Percentiles rank a stretch among this genome's conserved stretches.
Evolutionary conservation across 2,797 vertebrate genomes (phyloP).

Genomic region (Kryptolebias ocellatus): DNA sequence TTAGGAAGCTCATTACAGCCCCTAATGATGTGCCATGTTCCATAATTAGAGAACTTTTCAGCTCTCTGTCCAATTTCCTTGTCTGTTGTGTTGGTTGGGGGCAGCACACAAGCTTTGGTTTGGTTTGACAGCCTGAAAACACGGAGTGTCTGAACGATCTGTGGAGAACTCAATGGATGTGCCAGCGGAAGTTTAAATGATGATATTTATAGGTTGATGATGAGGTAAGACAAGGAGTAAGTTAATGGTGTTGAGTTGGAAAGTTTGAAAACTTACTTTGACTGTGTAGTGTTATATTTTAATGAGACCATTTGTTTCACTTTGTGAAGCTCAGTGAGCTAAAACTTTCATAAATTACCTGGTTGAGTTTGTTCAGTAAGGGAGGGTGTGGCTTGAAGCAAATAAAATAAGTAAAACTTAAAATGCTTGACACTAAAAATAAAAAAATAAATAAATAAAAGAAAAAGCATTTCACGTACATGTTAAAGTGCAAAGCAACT

Average conservation of each 20-base stretch:
- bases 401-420: too few species aligned
- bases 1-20: constrained; percentile 67
- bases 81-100: constrained; percentile 40
- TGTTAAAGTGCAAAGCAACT: too few species aligned
- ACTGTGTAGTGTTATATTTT: not conserved
- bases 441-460: too few species aligned
- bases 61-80: constrained; percentile 47
- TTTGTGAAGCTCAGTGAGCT: not conserved
- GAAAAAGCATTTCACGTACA: too few species aligned
- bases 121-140: constrained; percentile 60
- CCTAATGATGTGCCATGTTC: constrained; percentile 66
- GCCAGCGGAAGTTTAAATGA: constrained; percentile 35
- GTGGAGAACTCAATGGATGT: constrained; percentile 27
- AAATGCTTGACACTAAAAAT: too few species aligned
- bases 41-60: constrained; percentile 63
- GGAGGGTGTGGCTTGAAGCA: too few species aligned
- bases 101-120: constrained; percentile 41
- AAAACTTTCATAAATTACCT: not conserved
- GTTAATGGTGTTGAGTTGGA: not conserved
- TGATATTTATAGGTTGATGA: constrained; percentile 28
- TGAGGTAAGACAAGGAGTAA: constrained; percentile 8
- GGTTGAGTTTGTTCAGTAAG: not conserved
- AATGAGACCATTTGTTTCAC: not conserved
- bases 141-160: constrained; percentile 38
- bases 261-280: constrained; percentile 23